These are phyloP conservation scores for Peromyscus polionotus DNA, from an alignment of 2,113 vertebrate genomes.

Conservation along the genomic window DNA sequence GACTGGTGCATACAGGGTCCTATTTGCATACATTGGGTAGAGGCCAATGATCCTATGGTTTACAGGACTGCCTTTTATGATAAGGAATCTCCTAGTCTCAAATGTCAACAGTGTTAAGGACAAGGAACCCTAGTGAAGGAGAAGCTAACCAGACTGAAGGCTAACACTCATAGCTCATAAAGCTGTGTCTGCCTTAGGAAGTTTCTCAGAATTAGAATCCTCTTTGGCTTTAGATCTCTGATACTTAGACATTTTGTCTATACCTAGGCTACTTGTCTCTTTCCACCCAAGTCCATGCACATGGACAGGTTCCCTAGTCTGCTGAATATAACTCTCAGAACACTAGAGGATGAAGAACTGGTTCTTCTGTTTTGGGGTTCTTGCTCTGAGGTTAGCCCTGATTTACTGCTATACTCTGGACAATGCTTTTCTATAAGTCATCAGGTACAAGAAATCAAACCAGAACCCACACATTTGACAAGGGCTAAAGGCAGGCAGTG, in stretches of 20 bases:
- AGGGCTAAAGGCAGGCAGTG: not conserved
- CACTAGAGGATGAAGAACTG: too few relatives aligned
- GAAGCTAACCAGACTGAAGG: not conserved
- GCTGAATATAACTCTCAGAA: not conserved
- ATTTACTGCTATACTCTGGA: not conserved
- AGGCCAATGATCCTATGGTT: not conserved
- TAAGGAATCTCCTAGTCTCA: not conserved
- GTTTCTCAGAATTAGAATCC: not conserved
- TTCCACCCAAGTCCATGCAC: not conserved
- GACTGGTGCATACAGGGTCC: accelerated
- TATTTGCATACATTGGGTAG: not conserved
- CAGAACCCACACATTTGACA: not conserved
- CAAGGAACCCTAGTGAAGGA: not conserved
- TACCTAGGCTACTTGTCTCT: not conserved
- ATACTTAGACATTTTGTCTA: not conserved
- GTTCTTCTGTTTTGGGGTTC: not conserved
- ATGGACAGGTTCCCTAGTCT: not conserved
- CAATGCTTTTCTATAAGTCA: not conserved
- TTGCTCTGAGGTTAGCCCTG: not conserved
- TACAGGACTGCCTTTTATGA: not conserved
- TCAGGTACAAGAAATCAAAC: not conserved
- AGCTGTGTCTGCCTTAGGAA: not conserved
- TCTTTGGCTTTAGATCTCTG: not conserved
- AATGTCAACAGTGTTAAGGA: not conserved
- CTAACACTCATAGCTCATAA: not conserved